A percentile compares a stretch with the other conserved stretches of the same genome.
Evolutionary conservation across 2,888 invertebrate genomes (phyloP).

Genomic region (Ennomos erosarius): DNA sequence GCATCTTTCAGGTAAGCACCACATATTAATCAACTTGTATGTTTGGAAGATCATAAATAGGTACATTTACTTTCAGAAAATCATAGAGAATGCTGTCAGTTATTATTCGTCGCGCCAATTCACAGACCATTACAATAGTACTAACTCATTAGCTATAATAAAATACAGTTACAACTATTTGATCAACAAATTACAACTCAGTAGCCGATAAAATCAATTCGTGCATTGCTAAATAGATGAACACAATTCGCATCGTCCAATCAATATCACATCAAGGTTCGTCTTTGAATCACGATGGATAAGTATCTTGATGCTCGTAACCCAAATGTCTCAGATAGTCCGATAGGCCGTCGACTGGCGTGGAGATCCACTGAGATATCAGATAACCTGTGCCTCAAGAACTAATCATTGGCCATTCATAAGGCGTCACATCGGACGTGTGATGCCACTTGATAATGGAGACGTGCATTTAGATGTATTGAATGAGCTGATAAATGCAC

Average conservation of each 20-base stretch:
- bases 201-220: slow-evolving; percentile 39
- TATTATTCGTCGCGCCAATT: slow-evolving; percentile 1
- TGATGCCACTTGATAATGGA: slow-evolving; percentile 35
- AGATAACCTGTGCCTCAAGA: slow-evolving; percentile 45
- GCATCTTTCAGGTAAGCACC: slow-evolving; percentile 90
- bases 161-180: slow-evolving; percentile 24
- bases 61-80: no score
- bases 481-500: slow-evolving; percentile 9
- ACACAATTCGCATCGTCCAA: slow-evolving; percentile 53
- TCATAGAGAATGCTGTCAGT: neutral
- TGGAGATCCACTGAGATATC: slow-evolving; percentile 65
- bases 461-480: slow-evolving; percentile 29
- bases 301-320: slow-evolving; percentile 69
- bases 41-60: no score
- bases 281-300: slow-evolving; percentile 58
- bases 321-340: slow-evolving; percentile 74
- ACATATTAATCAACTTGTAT: no score
- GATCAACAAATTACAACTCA: slow-evolving; percentile 35
- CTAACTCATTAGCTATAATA: slow-evolving; percentile 12
- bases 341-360: slow-evolving; percentile 63
- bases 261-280: slow-evolving; percentile 64
- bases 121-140: neutral
- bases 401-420: slow-evolving; percentile 46
- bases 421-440: slow-evolving; percentile 43
- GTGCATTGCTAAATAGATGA: slow-evolving; percentile 40